phyloP scores from a whole-genome alignment of 2,797 vertebrate species.

The Sphenodon punctatus region DNA sequence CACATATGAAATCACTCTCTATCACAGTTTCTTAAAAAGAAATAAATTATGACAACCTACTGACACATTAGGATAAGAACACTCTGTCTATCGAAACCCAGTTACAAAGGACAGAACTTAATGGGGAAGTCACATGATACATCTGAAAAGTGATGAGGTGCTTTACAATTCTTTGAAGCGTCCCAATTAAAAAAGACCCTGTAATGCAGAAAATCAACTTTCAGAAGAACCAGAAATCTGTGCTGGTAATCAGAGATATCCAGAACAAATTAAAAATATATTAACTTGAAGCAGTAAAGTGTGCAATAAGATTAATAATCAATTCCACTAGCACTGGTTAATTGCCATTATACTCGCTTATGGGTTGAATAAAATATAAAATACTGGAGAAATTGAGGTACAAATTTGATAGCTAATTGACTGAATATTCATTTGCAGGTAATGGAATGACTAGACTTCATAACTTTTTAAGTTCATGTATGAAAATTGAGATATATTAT shows the following conservation, averaged over 20 bases:
- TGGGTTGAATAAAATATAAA: not conserved
- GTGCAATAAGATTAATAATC: not conserved
- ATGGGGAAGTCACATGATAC: not conserved
- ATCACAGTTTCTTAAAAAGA: too few relatives aligned
- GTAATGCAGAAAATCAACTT: not conserved
- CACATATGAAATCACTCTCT: too few relatives aligned
- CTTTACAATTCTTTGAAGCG: not conserved
- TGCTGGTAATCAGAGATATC: too few relatives aligned
- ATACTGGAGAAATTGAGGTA: not conserved
- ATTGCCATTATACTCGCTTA: not conserved
- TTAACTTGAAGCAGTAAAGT: not conserved
- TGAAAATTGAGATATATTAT: constrained; percentile 7
- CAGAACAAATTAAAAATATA: not conserved
- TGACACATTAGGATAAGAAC: too few relatives aligned
- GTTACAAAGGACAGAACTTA: not conserved
- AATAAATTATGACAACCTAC: too few relatives aligned
- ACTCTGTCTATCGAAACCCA: too few relatives aligned
- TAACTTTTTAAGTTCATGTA: not conserved
- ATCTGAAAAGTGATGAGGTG: not conserved
- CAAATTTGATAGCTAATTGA: not conserved
- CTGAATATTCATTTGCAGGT: not conserved
- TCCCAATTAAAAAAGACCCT: not conserved
- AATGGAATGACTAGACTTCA: constrained; percentile 2
- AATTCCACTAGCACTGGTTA: not conserved
- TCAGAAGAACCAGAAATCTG: not conserved